A percentile compares a stretch with the other conserved stretches of the same genome.
phyloP scores from a whole-genome alignment of 2,113 vertebrate species.

The Paramormyrops kingsleyae region DNA sequence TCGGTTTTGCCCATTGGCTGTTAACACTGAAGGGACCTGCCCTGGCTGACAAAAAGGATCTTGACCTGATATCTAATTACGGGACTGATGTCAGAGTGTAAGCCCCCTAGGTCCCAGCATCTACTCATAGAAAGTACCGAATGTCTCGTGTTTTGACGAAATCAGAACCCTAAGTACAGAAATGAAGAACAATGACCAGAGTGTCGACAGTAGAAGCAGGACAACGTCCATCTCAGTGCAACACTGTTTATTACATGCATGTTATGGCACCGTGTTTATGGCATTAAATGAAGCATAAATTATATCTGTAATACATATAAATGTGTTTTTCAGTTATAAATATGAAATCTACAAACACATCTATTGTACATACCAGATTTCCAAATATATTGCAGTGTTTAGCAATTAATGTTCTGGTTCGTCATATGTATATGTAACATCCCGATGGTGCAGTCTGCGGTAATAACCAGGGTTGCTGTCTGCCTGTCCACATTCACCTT shows the following conservation, averaged over 20 bases:
- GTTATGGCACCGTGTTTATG: not conserved
- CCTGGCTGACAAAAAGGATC: not conserved
- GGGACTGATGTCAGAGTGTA: not conserved
- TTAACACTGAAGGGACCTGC: not conserved
- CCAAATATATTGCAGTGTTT: not conserved
- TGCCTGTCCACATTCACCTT: slow-evolving; percentile 37
- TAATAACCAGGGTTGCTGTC: not conserved
- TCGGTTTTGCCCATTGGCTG: not conserved
- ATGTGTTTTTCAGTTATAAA: not conserved
- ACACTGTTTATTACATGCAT: not conserved
- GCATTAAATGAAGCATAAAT: not conserved
- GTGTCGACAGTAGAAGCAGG: not conserved
- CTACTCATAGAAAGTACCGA: not conserved
- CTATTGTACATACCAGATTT: not conserved
- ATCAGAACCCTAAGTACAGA: not conserved
- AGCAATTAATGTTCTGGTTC: not conserved
- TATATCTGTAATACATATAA: not conserved
- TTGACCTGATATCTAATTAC: not conserved
- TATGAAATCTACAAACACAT: not conserved
- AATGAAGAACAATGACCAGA: not conserved
- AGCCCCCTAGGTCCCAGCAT: not conserved
- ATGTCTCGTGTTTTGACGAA: not conserved
- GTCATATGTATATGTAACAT: not conserved
- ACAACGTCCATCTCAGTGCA: not conserved
- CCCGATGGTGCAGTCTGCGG: not conserved